Evolutionary conservation across 2,113 vertebrate species (phyloP), one percentile per base, ranked within the genome.

Genomic region (Sturnira hondurensis): DNA sequence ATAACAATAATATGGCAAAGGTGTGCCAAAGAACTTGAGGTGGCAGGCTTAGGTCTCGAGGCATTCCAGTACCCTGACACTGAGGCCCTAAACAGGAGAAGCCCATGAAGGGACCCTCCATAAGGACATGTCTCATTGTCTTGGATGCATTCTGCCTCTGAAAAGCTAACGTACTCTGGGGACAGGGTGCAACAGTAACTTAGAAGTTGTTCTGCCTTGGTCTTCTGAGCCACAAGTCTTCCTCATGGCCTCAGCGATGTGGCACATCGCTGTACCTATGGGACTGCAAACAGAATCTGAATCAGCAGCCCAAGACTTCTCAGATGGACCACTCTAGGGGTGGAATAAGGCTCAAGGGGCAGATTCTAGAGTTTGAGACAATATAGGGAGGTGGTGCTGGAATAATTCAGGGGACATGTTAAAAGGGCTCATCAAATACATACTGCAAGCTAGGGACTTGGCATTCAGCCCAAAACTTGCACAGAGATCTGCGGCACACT

Each of bases 211-310:
- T 11, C 65, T 77, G 47, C 70, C 11, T 4, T 5, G 22, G 0
- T 5, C 50, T 52, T 43, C 26, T 36, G 1, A 50, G 28, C 36
- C 20, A 4, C 0, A 14, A 61, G 17, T 38, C 20, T 4, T 31
- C 33, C 13, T 4, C 71, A 58, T 1, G 10, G 36, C 65, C 47
- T 54, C 11, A 0, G 67, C n/a, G 65, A 41, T 8, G 2, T 52
- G n/a, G n/a, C 24, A 7, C 12, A 22, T 13, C 0, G 1, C 12
- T 4, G 36, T 16, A 33, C 41, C 22, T 1, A 2, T 4, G 16
- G n/a, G 26, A 12, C 22, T 12, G 31, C 36, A 45, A 45, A 17
- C 36, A 12, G 33, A 52, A 8, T n/a, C 28, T 20, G 58, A 41
- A 4, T 28, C 22, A 31, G 70, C 52, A 71, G 36, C 28, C n/a